Conservation (phyloP, 2,113 vertebrate species). For the Zeus faber region DNA sequence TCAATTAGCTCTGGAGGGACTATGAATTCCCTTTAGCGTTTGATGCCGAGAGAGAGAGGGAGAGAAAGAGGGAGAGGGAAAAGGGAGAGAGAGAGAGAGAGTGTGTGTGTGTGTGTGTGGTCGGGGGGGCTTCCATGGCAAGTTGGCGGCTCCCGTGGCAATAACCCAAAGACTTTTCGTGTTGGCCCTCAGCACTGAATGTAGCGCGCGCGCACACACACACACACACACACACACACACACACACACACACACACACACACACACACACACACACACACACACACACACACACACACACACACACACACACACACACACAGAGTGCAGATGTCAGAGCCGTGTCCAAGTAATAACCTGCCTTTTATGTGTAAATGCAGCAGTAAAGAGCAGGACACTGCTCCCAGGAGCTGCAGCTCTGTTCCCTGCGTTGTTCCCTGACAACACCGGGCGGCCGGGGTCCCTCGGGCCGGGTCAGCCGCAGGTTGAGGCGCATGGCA, state of each 20-base stretch:
- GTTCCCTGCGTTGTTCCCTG: too few relatives aligned
- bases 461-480: too few relatives aligned
- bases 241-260: background rate
- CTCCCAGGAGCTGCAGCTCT: too few relatives aligned
- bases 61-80: too few relatives aligned
- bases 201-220: background rate
- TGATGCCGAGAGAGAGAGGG: too few relatives aligned
- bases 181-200: background rate
- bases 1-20: conserved; percentile 42
- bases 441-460: too few relatives aligned
- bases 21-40: conserved; percentile 41
- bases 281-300: background rate
- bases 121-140: background rate
- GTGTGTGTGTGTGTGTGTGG: background rate
- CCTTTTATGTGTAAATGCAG: too few relatives aligned
- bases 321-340: too few relatives aligned
- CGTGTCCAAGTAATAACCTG: too few relatives aligned
- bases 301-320: background rate
- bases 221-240: conserved; percentile 1
- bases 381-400: too few relatives aligned
- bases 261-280: background rate
- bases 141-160: conserved; percentile 2
- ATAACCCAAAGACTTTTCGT: background rate
- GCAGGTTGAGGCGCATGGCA: too few relatives aligned
- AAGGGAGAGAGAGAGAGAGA: background rate